phyloP scores from a whole-genome alignment of 35 echinoderm and acorn worm species.

The Stichopus chloronotus region DNA sequence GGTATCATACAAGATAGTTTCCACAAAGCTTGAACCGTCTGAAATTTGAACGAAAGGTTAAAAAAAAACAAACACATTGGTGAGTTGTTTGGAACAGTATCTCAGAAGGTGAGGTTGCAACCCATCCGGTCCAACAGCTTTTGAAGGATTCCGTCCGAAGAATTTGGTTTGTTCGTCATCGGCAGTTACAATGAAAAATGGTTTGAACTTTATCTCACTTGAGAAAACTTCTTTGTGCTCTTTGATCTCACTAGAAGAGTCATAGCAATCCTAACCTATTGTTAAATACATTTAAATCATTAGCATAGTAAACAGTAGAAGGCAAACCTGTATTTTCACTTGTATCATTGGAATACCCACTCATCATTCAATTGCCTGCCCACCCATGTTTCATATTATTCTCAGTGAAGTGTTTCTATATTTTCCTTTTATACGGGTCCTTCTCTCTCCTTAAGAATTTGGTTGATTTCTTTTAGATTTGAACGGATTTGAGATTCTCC shows the following conservation, averaged over 20 bases:
- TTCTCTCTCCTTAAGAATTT: not conserved
- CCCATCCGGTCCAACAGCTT: too few relatives aligned
- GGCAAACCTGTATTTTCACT: not conserved
- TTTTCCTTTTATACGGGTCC: not conserved
- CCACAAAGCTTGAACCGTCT: too few relatives aligned
- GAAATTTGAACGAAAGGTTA: too few relatives aligned
- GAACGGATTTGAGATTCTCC: too few relatives aligned
- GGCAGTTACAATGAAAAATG: not conserved
- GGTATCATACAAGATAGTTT: too few relatives aligned
- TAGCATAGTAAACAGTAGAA: not conserved
- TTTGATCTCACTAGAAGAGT: too few relatives aligned
- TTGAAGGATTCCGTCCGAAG: not conserved
- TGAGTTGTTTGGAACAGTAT: not conserved
- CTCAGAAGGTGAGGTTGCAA: not conserved
- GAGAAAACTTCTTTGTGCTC: not conserved
- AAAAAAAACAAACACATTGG: not conserved
- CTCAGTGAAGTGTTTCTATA: not conserved
- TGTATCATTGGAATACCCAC: slow-evolving; percentile 2
- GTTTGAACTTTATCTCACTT: not conserved
- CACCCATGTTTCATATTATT: not conserved
- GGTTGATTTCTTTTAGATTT: too few relatives aligned
- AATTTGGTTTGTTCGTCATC: not conserved
- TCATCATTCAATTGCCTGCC: not conserved
- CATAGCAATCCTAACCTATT: not conserved
- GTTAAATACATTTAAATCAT: not conserved